Evolutionary conservation across 2,113 vertebrate species (phyloP).

Genomic region (Ploceus nigricollis): DNA sequence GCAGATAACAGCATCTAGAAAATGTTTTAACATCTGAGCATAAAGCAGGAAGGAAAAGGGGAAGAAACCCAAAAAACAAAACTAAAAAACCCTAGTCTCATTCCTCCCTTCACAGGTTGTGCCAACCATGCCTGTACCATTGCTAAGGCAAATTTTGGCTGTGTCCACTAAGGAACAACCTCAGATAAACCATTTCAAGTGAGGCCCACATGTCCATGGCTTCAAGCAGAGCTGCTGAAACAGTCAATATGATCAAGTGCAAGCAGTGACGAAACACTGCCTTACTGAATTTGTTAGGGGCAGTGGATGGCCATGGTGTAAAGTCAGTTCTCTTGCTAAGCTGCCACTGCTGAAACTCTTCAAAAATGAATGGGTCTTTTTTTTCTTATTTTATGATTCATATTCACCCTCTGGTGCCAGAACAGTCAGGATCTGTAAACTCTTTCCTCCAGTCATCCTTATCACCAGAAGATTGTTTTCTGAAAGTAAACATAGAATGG

Average conservation of each 20-base stretch:
- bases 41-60: neutral
- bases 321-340: neutral
- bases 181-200: neutral
- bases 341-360: neutral
- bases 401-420: neutral
- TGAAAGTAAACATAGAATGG: neutral
- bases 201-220: fast-evolving
- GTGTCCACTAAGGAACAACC: neutral
- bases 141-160: neutral
- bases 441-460: neutral
- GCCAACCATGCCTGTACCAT: fast-evolving
- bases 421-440: neutral
- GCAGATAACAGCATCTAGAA: neutral
- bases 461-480: neutral
- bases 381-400: neutral
- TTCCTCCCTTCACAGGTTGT: neutral
- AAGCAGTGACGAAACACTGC: neutral
- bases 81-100: neutral
- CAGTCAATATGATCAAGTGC: neutral
- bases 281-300: neutral
- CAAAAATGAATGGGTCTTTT: neutral
- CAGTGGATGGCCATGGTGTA: neutral
- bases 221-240: neutral
- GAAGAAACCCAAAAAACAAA: fast-evolving
- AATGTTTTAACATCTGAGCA: neutral